Evolutionary conservation across 2,888 invertebrate genomes (phyloP).

Genomic region (Tinea semifulvella): DNA sequence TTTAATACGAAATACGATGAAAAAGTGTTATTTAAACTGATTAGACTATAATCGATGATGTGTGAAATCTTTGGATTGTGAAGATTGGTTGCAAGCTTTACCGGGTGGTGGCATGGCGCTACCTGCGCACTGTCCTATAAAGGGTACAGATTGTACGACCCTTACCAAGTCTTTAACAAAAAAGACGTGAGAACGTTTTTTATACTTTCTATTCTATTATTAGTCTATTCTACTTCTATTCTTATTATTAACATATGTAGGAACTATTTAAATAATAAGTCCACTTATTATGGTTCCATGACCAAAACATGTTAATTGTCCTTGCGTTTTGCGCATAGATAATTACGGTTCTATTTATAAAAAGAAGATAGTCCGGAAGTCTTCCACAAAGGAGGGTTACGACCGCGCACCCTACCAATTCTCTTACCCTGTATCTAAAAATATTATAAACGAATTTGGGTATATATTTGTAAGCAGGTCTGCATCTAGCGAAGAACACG

Average conservation of each 20-base stretch:
- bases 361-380: constrained; percentile 13
- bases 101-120: neutral
- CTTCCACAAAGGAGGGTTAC: constrained; percentile 11
- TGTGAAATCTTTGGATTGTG: neutral
- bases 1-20: no score
- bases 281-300: constrained; percentile 6
- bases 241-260: constrained; percentile 8
- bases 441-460: neutral
- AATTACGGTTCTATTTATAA: constrained; percentile 12
- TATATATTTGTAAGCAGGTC: neutral
- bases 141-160: constrained; percentile 37
- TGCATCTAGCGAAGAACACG: neutral
- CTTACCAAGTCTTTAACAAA: constrained; percentile 56
- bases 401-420: constrained; percentile 10
- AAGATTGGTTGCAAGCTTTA: constrained; percentile 3
- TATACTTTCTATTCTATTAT: constrained; percentile 12
- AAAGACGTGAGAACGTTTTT: constrained; percentile 56
- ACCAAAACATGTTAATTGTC: constrained; percentile 10
- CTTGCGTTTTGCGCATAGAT: constrained; percentile 11
- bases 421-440: constrained; percentile 11
- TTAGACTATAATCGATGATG: no score
- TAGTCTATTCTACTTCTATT: neutral
- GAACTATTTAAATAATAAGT: neutral
- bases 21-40: no score
- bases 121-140: constrained; percentile 30